These are phyloP conservation scores for Philhelius pedissequus DNA, from an alignment of 2,888 invertebrate species.

Conservation along the genomic window DNA sequence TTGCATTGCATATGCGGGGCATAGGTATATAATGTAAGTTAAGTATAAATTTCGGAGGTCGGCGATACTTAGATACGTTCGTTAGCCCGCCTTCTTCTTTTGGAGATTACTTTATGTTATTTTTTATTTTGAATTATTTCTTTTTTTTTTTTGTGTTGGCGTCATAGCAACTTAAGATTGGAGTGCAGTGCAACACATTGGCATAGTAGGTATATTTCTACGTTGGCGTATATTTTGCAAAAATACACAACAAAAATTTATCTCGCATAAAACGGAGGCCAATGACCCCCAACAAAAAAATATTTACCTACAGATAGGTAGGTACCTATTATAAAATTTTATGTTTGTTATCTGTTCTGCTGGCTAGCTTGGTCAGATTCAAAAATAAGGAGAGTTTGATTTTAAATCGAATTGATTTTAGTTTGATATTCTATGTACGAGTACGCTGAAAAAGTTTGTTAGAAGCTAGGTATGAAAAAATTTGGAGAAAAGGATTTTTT, in stretches of 20 bases:
- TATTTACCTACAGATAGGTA: background rate
- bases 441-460: constrained; percentile 23
- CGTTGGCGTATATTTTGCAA: constrained; percentile 55
- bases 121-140: constrained; percentile 6
- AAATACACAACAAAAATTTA: constrained; percentile 52
- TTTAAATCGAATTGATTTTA: background rate
- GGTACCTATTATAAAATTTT: constrained; percentile 12
- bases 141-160: constrained; percentile 40
- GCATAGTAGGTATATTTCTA: constrained; percentile 59
- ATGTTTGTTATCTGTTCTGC: constrained; percentile 51
- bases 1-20: background rate
- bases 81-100: constrained; percentile 61
- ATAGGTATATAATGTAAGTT: background rate
- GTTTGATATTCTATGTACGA: constrained; percentile 30
- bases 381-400: background rate
- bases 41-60: constrained; percentile 24
- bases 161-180: constrained; percentile 61
- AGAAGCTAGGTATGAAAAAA: constrained; percentile 1
- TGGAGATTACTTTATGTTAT: constrained; percentile 5
- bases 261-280: constrained; percentile 47
- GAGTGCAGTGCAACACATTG: constrained; percentile 35
- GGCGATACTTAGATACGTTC: constrained; percentile 64
- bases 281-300: constrained; percentile 49
- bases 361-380: constrained; percentile 9
- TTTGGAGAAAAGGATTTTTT: background rate